Evolutionary conservation across 1,140 invertebrate species (phyloP), one percentile per base, ranked within the genome.

Genomic region (Diorhabda sublineata): DNA sequence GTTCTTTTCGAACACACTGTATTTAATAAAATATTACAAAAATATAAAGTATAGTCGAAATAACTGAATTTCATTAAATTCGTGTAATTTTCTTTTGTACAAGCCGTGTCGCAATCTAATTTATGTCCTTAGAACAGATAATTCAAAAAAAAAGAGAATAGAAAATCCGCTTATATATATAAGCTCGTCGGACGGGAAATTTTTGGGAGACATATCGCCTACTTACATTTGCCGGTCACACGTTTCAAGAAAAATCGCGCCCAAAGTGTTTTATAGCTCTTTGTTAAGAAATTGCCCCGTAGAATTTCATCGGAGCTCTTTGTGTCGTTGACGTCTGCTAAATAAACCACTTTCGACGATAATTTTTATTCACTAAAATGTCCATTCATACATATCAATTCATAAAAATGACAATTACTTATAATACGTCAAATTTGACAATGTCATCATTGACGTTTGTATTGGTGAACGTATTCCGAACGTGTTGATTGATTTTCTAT

Each of bases 151-250:
- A 26, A 26, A 26, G 26, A 26, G 47, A 52, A 52, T 52, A 52
- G 47, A n/a, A 62, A 62, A 62, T 42, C 61, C 8, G 61, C 61
- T 62, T 62, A 62, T 62, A 44, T 62, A 42, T 62, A 52, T 52
- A 11, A 59, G 8, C 8, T 11, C 58, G 41, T 59, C 7, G n/a
- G 58, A 62, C 61, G 45, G 61, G 42, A 62, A 62, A 47, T 52
- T 62, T 62, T 62, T 11, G 26, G 61, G 6, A 62, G 61, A 62
- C 61, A 62, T 62, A 62, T 62, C 61, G 44, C 61, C 61, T 47
- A 62, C 61, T 62, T 62, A 11, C n/a, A 62, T 62, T 62, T 44
- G 7, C 42, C 7, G 43, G 61, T 62, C 61, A 62, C 61, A 62
- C 43, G 61, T 42, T 62, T 7, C 26, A 9, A 44, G 9, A 62